These are phyloP conservation scores for Buathra laborator DNA, from an alignment of 2,888 invertebrate species.

Conservation along the genomic window DNA sequence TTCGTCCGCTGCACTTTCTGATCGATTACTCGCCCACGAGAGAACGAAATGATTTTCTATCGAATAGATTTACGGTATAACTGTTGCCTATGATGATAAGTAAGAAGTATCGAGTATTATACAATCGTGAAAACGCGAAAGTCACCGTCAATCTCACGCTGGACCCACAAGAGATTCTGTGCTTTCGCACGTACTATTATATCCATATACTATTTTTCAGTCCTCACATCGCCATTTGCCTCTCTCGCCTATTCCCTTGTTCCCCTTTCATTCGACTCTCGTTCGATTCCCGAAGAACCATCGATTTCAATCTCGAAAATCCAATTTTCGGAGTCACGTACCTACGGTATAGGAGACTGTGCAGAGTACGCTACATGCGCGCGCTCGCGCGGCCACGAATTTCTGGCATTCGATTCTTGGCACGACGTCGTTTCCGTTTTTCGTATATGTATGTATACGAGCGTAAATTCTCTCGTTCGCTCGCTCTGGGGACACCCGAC, in stretches of 20 bases:
- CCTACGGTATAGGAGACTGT: background rate
- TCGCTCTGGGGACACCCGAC: background rate
- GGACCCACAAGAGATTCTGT: conserved; percentile 16
- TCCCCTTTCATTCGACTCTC: conserved; percentile 11
- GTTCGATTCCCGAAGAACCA: conserved; percentile 46
- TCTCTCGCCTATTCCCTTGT: conserved; percentile 31
- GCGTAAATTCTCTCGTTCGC: conserved; percentile 5
- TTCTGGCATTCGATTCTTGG: conserved; percentile 56
- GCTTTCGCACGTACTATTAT: conserved; percentile 58
- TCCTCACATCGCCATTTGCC: conserved; percentile 49
- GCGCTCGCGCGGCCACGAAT: conserved; percentile 44
- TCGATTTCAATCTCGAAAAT: conserved; percentile 66
- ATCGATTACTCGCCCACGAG: background rate
- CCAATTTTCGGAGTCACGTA: conserved; percentile 67
- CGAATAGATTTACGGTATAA: background rate
- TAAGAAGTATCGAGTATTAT: background rate
- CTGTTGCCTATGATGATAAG: background rate
- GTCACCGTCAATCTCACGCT: background rate
- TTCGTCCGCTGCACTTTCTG: conserved; percentile 6
- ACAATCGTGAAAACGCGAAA: conserved; percentile 26
- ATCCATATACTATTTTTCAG: conserved; percentile 36
- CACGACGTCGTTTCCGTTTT: conserved; percentile 58
- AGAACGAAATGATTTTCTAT: conserved; percentile 25
- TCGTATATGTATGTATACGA: conserved; percentile 21
- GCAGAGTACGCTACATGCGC: conserved; percentile 22